Evolutionary conservation across 2,888 invertebrate species (phyloP), one percentile per base, ranked within the genome.

Genomic region (Eugnorisma glareosa): DNA sequence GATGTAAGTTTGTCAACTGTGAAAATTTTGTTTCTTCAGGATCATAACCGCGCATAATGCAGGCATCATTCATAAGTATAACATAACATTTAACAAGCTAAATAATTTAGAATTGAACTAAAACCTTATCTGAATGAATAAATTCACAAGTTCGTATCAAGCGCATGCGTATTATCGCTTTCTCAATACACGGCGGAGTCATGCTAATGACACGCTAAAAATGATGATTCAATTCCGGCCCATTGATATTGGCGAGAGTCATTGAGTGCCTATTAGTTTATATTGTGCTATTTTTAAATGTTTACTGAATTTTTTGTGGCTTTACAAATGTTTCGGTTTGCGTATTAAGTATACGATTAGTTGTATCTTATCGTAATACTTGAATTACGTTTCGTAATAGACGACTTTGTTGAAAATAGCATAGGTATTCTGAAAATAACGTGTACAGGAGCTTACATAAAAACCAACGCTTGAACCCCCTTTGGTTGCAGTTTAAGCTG

Each of bases 221-320:
- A 89, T 87, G 89, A 92, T 93, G 93, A 94, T 91, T 92, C 91
- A 93, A 92, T 93, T 89, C 91, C 90, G 80, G 80, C 63, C 79
- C 74, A 81, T 71, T 75, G 72, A 79, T 81, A 82, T 73, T 70
- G 73, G 82, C 67, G 48, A 71, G 69, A 75, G 73, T 64, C 71
- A 75, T 75, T 77, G 63, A 76, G 61, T 68, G 59, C 21, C 45
- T 63, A 48, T 45, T 74, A 67, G 45, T 73, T 84, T 31, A 68
- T 35, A 57, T 54, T 67, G 59, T 74, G 45, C 7, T 69, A 61
- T 63, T 59, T 66, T 57, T 61, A 10, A 48, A 74, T 79, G n/a
- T 79, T 77, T 79, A 71, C 54, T 6, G 37, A 54, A 7, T 70
- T 63, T 67, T 59, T 59, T 66, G 24, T 48, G 51, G 57, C 45